Evolutionary conservation across 2,888 invertebrate species (phyloP).

Genomic region (Hololepta plana): DNA sequence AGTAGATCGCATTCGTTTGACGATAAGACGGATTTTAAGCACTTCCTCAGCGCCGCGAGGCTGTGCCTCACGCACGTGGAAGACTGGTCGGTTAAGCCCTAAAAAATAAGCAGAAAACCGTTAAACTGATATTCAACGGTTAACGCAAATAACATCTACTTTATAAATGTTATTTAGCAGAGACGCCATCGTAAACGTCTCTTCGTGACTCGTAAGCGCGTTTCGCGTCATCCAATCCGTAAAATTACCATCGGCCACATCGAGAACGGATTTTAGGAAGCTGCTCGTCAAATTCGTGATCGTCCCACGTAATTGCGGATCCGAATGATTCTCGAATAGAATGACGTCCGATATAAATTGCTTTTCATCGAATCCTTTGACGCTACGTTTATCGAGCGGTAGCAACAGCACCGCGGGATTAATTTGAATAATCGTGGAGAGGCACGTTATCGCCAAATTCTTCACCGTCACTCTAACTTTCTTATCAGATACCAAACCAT

Average conservation of each 20-base stretch:
- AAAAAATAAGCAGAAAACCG: slow-evolving; percentile 15
- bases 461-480: slow-evolving; percentile 78
- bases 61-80: slow-evolving; percentile 59
- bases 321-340: slow-evolving; percentile 49
- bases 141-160: slow-evolving; percentile 22
- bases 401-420: slow-evolving; percentile 56
- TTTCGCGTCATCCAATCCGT: slow-evolving; percentile 18
- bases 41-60: slow-evolving; percentile 38
- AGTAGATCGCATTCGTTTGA: slow-evolving; percentile 39
- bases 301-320: slow-evolving; percentile 67
- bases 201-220: slow-evolving; percentile 16
- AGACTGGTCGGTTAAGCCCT: slow-evolving; percentile 58
- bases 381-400: slow-evolving; percentile 39
- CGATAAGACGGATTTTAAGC: slow-evolving; percentile 39
- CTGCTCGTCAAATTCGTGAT: slow-evolving; percentile 47
- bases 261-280: slow-evolving; percentile 42
- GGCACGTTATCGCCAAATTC: slow-evolving; percentile 64
- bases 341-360: slow-evolving; percentile 56
- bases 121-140: slow-evolving; percentile 3
- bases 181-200: slow-evolving; percentile 28
- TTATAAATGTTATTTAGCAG: slow-evolving; percentile 35
- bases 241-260: slow-evolving; percentile 16
- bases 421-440: slow-evolving; percentile 55
- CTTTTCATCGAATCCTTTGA: slow-evolving; percentile 10
- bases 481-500: slow-evolving; percentile 46